A percentile compares a stretch with the other conserved stretches of the same genome.
Evolutionary conservation across 2,113 vertebrate genomes (phyloP).

Genomic region (Romanogobio albipinnatus): DNA sequence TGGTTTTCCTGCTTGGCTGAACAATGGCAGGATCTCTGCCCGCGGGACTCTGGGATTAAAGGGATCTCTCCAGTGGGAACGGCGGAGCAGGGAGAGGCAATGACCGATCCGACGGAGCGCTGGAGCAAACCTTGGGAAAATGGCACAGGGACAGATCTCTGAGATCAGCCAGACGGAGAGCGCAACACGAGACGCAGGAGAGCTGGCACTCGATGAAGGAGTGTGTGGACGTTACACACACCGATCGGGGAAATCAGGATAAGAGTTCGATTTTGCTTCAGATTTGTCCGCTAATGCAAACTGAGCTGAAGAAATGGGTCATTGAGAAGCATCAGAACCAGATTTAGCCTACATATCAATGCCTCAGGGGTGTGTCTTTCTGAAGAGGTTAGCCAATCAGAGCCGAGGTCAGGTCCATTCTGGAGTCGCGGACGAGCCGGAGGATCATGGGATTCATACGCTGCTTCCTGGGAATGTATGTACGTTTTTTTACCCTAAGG

Average conservation of each 20-base stretch:
- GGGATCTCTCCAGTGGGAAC: background rate
- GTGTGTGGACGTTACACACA: background rate
- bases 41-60: slow-evolving; percentile 23
- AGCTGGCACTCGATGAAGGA: background rate
- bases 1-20: background rate
- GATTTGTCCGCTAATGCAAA: background rate
- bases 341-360: background rate
- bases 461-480: too few species aligned
- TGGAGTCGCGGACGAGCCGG: too few species aligned
- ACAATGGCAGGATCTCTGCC: background rate
- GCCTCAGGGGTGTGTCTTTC: too few species aligned
- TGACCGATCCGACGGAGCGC: background rate
- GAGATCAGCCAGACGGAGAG: slow-evolving; percentile 9
- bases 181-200: slow-evolving; percentile 7
- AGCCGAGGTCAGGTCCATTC: background rate
- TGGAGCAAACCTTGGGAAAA: slow-evolving; percentile 34
- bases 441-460: too few species aligned
- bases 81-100: too few species aligned
- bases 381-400: background rate
- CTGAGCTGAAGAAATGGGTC: background rate
- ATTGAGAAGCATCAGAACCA: background rate
- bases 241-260: too few species aligned
- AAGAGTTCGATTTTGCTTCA: too few species aligned
- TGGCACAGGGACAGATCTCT: slow-evolving; percentile 28
- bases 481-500: too few species aligned